Conservation (phyloP, 92 coral and sea anemone species). For the Isaurus tuberculatus region DNA sequence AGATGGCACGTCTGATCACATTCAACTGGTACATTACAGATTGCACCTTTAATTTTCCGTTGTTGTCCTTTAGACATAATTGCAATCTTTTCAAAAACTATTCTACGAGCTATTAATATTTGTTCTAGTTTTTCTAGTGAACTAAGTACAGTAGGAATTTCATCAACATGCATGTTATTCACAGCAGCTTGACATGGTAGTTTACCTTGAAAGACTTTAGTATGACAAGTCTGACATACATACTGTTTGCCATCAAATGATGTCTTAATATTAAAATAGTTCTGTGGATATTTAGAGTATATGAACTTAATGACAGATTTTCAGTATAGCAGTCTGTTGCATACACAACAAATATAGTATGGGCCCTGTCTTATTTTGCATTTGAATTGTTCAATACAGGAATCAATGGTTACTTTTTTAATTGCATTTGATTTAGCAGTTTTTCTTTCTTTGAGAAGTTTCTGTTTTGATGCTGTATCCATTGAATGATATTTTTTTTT, state of each 20-base stretch:
- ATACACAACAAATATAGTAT: conserved; percentile 59
- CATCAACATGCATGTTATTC: conserved; percentile 66
- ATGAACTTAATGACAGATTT: conserved; percentile 43
- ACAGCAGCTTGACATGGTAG: conserved; percentile 60
- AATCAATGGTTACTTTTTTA: conserved; percentile 20
- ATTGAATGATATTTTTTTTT: conserved; percentile 16
- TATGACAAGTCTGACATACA: conserved; percentile 60
- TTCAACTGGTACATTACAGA: conserved; percentile 38
- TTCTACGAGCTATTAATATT: conserved; percentile 45
- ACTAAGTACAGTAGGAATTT: conserved; percentile 55
- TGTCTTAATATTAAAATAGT: conserved; percentile 32
- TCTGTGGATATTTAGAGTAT: conserved; percentile 2
- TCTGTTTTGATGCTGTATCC: conserved; percentile 18
- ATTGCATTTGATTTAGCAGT: neutral
- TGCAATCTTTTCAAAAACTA: conserved; percentile 63
- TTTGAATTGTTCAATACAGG: conserved; percentile 12
- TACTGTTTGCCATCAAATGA: conserved; percentile 61
- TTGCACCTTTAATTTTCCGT: conserved; percentile 15
- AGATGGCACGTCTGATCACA: conserved; percentile 45
- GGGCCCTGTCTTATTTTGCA: conserved; percentile 32
- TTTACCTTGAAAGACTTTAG: conserved; percentile 56
- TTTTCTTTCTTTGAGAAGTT: conserved; percentile 8
- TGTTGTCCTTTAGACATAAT: conserved; percentile 13
- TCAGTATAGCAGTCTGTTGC: conserved; percentile 48
- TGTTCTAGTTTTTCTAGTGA: conserved; percentile 60